Conservation (phyloP, 2,888 invertebrate species). For the Rotaria magnacalcarata region DNA sequence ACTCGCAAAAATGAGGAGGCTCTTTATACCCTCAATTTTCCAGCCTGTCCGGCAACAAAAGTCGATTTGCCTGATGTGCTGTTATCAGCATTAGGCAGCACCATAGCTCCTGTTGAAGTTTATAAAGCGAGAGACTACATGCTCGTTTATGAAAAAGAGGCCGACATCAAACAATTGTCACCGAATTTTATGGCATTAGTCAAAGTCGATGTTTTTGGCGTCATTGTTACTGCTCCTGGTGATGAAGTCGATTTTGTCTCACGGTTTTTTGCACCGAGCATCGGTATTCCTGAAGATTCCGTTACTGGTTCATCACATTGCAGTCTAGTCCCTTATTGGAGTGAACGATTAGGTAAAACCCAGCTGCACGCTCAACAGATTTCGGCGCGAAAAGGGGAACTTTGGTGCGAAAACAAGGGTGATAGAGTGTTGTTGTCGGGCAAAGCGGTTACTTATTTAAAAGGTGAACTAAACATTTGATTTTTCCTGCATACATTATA, state of each 20-base stretch:
- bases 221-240: conserved; percentile 24
- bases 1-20: background rate
- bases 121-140: conserved; percentile 12
- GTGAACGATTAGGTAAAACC: conserved; percentile 53
- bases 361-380: conserved; percentile 48
- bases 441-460: conserved; percentile 23
- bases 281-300: conserved; percentile 61
- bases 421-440: background rate
- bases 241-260: conserved; percentile 58
- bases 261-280: conserved; percentile 62
- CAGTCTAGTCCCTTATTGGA: conserved; percentile 61
- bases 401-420: conserved; percentile 5
- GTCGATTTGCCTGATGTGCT: background rate
- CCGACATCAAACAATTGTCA: background rate
- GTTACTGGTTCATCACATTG: conserved; percentile 62
- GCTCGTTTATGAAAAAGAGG: no score
- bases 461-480: conserved; percentile 1
- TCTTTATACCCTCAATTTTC: conserved; percentile 8
- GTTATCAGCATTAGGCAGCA: background rate
- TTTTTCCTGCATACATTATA: background rate
- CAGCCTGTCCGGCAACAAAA: conserved; percentile 2
- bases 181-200: background rate
- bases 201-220: background rate
- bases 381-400: conserved; percentile 10
- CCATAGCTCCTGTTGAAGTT: background rate